These are phyloP conservation scores for Agelastica alni DNA, from an alignment of 2,888 invertebrate species.

Conservation along the genomic window DNA sequence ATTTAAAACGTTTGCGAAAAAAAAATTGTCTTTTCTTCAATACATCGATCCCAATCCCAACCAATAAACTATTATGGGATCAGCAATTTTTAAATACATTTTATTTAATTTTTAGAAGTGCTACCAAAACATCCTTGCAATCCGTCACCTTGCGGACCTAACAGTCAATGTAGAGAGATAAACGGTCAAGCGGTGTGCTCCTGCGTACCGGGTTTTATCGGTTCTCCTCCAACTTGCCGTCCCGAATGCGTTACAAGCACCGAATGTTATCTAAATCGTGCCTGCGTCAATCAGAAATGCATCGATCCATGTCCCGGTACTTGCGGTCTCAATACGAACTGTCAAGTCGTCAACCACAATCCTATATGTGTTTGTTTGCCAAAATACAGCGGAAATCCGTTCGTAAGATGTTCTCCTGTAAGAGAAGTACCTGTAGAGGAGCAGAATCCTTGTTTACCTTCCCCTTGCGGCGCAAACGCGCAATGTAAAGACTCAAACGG, in stretches of 20 bases:
- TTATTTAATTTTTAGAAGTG: constrained; percentile 31
- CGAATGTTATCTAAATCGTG: constrained; percentile 58
- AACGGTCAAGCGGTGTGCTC: constrained; percentile 67
- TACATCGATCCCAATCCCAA: neutral
- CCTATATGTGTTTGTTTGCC: constrained; percentile 64
- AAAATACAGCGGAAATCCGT: constrained; percentile 62
- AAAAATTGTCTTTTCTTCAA: neutral
- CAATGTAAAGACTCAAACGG: constrained; percentile 67
- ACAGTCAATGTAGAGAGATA: constrained; percentile 57
- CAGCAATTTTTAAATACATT: neutral
- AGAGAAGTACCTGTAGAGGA: constrained; percentile 52
- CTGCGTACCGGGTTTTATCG: constrained; percentile 58
- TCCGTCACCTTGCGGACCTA: constrained; percentile 69
- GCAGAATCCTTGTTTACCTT: constrained; percentile 67
- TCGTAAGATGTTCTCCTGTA: constrained; percentile 52
- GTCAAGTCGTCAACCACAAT: constrained; percentile 63
- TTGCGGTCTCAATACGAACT: constrained; percentile 61
- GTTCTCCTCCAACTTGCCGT: constrained; percentile 61
- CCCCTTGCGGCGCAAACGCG: constrained; percentile 73
- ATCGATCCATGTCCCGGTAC: constrained; percentile 62
- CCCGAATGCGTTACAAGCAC: constrained; percentile 60
- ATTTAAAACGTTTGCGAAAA: too few species aligned
- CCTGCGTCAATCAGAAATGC: constrained; percentile 61
- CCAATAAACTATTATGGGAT: neutral
- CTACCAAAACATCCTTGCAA: constrained; percentile 63